Base-by-base conservation (phyloP, 2,797 vertebrate species). In the Pelobates cultripes region DNA sequence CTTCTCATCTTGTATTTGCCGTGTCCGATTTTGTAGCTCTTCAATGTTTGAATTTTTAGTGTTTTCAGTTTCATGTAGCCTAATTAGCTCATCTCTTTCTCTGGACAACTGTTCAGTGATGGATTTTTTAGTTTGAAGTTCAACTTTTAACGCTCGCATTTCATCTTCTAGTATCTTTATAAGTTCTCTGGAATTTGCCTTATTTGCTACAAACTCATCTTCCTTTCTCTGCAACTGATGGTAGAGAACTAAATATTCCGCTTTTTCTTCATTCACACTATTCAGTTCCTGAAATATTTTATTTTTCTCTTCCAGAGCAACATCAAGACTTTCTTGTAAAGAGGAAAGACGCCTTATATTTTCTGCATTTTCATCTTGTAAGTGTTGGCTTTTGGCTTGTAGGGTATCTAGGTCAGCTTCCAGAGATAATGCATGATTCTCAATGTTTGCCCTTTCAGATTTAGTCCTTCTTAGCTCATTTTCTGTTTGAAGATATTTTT, bases 131-230 rank as follows among this genome's bases (percentile, higher is more conserved):
- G 74, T 63, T 77, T 95, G 89, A 45, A 93, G 87, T 60, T 95
- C 87, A 57, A 85, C 91, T 79, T 79, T 88, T 78, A 91, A 91
- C 0, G 86, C 85, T 77, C 90, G 91, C 76, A 95, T 83, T 87
- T 97, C 94, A 0, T 89, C 89, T 85, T 96, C 94, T 81, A 96
- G 84, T 68, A 89, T 90, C 77, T 90, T 89, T 70, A 95, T 90
- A 0, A 94, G 87, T 85, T 88, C 89, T 77, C 89, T 87, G 83
- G 90, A 90, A 82, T 94, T 90, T 3, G 53, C 15, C 77, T 92
- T 92, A 4, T 80, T 74, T 75, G 92, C 92, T 84, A 96, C 94
- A 10, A 96, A 84, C 55, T 89, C 87, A 73, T 89, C 86, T 66
- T 94, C 88, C 77, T 92, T 93, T 60, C 91, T 92, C 86, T 90